Base-by-base conservation (phyloP, 2,797 vertebrate species). In the Uromys caudimaculatus region DNA sequence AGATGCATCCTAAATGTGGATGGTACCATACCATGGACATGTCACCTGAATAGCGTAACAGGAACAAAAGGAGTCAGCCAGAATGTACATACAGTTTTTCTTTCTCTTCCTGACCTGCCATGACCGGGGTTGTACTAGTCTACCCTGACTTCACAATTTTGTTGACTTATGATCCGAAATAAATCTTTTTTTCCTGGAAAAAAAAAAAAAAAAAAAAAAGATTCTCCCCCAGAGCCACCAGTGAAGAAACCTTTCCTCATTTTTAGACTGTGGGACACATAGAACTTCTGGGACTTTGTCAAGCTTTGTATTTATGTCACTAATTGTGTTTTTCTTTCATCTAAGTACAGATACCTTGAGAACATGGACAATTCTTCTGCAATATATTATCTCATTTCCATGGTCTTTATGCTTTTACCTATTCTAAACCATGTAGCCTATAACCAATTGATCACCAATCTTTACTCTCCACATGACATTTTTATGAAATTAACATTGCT, bases 241-340 rank as follows among this genome's bases (percentile, higher is more conserved):
- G 7, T 27, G 6, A 2, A 6, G 24, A 12, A n/a, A 7, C 11
- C 21, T 58, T 3, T 1, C 17, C 58, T 54, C 52, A n/a, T 7
- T 81, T n/a, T 38, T 14, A 24, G n/a, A 81, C 5, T 81, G 35
- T 52, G 38, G 21, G 6, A 58, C 32, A 58, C n/a, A 8, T 38
- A 58, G 35, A 81, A 38, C 35, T 58, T 54, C 35, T 81, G 19
- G 52, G n/a, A 27, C 3, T 3, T 13, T 38, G 21, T 27, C 12
- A 38, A 38, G 52, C 52, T 81, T 38, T 38, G 35, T 54, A 16
- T 24, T 56, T 8, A 79, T 81, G 35, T 38, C n/a, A 23, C 21
- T 58, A 58, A 27, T 14, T 58, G 35, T 56, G 12, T 56, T 81
- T 38, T 81, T 56, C 6, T 11, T 58, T 38, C 6, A 38, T 81